Evolutionary conservation across 2,888 invertebrate species (phyloP).

Genomic region (Malachius bipustulatus): DNA sequence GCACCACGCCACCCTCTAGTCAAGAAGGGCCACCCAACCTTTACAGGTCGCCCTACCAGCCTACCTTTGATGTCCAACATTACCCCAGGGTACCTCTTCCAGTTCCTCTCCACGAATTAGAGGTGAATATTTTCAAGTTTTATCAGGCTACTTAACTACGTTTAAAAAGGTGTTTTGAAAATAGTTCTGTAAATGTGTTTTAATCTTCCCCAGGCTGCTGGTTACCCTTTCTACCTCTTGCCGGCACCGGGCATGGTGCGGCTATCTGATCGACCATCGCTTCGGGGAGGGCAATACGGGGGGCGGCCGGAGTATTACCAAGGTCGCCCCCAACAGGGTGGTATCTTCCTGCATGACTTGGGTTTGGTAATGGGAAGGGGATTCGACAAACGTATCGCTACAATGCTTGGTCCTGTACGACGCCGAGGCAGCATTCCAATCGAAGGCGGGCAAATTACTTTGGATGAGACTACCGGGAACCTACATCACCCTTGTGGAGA

Average conservation of each 20-base stretch:
- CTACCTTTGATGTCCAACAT: slow-evolving; percentile 10
- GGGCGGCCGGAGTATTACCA: slow-evolving; percentile 30
- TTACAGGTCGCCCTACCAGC: neutral
- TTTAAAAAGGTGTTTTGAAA: no score
- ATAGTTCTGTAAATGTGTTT: no score
- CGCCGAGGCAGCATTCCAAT: neutral
- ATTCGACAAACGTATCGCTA: slow-evolving; percentile 34
- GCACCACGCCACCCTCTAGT: slow-evolving; percentile 29
- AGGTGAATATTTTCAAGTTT: no score
- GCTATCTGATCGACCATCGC: no score
- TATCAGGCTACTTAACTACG: no score
- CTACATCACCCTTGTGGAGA: slow-evolving; percentile 31
- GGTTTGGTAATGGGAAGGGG: slow-evolving; percentile 4
- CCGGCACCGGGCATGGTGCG: no score
- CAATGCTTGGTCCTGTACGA: no score
- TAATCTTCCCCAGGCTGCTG: slow-evolving; percentile 20
- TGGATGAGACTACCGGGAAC: no score
- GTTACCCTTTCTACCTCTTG: slow-evolving; percentile 6
- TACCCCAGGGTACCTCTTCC: slow-evolving; percentile 19
- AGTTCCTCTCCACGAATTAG: slow-evolving; percentile 24
- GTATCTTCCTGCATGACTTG: slow-evolving; percentile 11
- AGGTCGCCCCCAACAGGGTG: slow-evolving; percentile 24
- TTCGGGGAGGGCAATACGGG: slow-evolving; percentile 29
- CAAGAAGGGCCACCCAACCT: slow-evolving; percentile 26
- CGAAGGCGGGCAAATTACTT: slow-evolving; percentile 12